A percentile compares a stretch with the other conserved stretches of the same genome.
Evolutionary conservation across 2,113 vertebrate genomes (phyloP).

Genomic region (Emydura subglobosa): DNA sequence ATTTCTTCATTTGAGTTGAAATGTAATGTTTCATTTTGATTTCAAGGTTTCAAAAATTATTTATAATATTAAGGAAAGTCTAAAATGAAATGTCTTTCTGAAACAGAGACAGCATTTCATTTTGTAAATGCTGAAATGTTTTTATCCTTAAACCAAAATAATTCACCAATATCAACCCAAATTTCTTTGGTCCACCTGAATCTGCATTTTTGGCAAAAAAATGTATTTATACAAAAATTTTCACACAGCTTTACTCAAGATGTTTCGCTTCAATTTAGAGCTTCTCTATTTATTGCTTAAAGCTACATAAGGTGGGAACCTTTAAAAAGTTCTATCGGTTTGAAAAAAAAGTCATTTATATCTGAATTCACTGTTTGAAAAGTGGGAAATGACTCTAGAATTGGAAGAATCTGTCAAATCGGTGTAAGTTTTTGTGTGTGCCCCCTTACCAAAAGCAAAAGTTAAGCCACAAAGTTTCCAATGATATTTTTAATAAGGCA

Average conservation of each 20-base stretch:
- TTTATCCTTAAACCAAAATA: not conserved
- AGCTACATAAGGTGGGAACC: not conserved
- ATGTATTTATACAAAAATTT: not conserved
- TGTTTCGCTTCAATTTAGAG: not conserved
- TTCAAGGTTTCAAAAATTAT: not conserved
- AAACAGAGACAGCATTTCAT: not conserved
- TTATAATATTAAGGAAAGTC: not conserved
- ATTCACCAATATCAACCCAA: not conserved
- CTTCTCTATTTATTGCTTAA: not conserved
- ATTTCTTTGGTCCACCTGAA: not conserved
- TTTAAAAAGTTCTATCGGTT: not conserved
- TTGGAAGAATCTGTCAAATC: rapidly evolving
- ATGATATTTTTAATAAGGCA: not conserved
- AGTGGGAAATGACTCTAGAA: not conserved
- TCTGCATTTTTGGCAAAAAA: not conserved
- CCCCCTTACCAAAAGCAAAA: not conserved
- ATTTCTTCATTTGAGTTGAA: not conserved
- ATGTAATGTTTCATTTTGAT: not conserved
- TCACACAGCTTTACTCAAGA: not conserved
- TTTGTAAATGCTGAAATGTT: not conserved
- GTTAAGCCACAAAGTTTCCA: not conserved
- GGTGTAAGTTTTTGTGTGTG: not conserved
- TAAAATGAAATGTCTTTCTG: not conserved
- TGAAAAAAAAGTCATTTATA: not conserved
- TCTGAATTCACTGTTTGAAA: not conserved